A percentile compares a stretch with the other conserved stretches of the same genome.
Conservation (phyloP, 1,140 invertebrate species). For the Bombus waltoni region DNA sequence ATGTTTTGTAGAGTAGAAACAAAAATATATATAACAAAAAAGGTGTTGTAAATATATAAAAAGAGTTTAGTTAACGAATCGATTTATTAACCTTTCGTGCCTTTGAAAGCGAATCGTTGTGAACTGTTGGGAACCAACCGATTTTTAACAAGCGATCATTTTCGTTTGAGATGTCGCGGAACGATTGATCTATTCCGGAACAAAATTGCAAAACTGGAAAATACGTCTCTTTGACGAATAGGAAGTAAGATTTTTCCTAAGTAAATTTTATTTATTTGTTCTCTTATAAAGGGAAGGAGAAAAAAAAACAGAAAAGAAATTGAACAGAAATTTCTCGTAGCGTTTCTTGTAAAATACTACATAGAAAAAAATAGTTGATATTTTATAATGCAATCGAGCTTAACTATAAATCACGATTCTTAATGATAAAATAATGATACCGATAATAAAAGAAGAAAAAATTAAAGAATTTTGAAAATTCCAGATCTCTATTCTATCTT, state of each 20-base stretch:
- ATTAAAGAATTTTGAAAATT: not conserved
- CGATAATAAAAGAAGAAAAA: not conserved
- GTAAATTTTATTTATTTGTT: slow-evolving; percentile 8
- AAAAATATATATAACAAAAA: slow-evolving; percentile 1
- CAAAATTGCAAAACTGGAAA: not conserved
- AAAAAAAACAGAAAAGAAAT: not conserved
- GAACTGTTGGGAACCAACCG: slow-evolving; percentile 43
- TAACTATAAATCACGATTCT: not conserved
- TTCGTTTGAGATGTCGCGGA: not conserved
- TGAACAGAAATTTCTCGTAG: not conserved
- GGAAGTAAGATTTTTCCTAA: not conserved
- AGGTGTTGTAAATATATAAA: slow-evolving; percentile 32
- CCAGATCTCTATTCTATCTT: not conserved
- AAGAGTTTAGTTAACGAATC: slow-evolving; percentile 31
- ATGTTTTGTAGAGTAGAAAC: slow-evolving; percentile 9
- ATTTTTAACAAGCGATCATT: slow-evolving; percentile 5
- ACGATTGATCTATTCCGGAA: not conserved
- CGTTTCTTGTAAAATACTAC: slow-evolving; percentile 7
- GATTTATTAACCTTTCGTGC: slow-evolving; percentile 49
- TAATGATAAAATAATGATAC: not conserved
- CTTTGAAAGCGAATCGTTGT: slow-evolving; percentile 35
- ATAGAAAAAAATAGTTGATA: slow-evolving; percentile 1
- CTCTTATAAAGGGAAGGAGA: slow-evolving; percentile 17
- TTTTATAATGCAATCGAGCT: slow-evolving; percentile 17
- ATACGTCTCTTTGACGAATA: not conserved